Percentiles rank a stretch among this genome's conserved stretches.
These are phyloP conservation scores for Shargacucullia verbasci DNA, from an alignment of 2,888 invertebrate genomes.

Conservation along the genomic window DNA sequence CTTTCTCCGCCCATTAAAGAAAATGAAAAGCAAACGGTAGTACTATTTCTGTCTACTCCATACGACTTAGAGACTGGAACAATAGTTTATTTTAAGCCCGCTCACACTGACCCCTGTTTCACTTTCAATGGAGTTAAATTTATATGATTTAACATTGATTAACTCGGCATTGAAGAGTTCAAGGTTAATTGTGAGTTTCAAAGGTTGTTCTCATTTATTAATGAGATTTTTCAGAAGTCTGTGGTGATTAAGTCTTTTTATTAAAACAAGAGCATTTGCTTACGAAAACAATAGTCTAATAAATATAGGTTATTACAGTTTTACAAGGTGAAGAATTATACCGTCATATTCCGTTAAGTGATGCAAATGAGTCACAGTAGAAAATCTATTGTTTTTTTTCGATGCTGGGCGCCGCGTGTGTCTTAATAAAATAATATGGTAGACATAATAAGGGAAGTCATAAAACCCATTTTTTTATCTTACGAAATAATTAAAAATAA, in stretches of 20 bases:
- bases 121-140: constrained; percentile 29
- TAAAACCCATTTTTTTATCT: no score
- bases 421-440: no score
- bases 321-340: no score
- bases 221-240: background rate
- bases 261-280: no score
- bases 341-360: no score
- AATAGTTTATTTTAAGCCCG: constrained; percentile 36
- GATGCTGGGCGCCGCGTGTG: no score
- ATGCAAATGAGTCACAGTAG: no score
- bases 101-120: background rate
- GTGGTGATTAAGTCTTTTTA: background rate
- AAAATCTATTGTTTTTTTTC: no score
- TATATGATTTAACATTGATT: constrained; percentile 31
- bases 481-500: no score
- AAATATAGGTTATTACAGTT: no score
- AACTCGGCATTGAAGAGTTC: constrained; percentile 9
- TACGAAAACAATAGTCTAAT: no score
- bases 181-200: constrained; percentile 18
- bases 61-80: constrained; percentile 23
- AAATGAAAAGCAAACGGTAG: constrained; percentile 26
- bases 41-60: constrained; percentile 16
- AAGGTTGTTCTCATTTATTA: constrained; percentile 6
- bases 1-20: background rate
- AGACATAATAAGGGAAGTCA: no score